phyloP scores from a whole-genome alignment of 2,113 vertebrate genomes.

The Baryphthengus martii region DNA sequence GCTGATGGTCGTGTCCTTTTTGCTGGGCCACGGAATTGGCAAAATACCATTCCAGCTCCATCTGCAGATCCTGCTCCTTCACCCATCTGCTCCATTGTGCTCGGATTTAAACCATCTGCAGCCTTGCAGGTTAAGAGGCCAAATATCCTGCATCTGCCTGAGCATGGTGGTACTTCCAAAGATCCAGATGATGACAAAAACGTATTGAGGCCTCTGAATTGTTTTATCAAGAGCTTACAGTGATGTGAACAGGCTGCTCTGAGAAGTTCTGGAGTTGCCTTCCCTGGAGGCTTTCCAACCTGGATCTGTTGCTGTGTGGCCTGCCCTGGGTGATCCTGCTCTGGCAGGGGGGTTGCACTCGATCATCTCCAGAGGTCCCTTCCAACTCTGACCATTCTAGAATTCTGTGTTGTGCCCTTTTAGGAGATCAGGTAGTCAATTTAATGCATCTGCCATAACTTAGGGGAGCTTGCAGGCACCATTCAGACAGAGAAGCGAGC shows the following conservation, averaged over 20 bases:
- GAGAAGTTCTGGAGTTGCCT: no score
- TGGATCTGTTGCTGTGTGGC: no score
- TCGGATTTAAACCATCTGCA: background rate
- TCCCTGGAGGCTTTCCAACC: no score
- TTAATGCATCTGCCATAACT: background rate
- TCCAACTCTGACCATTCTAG: no score
- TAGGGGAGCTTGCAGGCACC: background rate
- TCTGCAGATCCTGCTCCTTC: background rate
- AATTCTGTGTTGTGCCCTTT: rapidly evolving
- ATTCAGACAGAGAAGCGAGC: background rate
- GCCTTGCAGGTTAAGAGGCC: background rate
- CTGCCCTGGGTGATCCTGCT: no score
- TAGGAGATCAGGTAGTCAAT: background rate
- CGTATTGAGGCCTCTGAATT: background rate
- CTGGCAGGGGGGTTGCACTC: no score
- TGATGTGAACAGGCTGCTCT: no score
- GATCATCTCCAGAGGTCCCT: no score
- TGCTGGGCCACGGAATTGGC: no score
- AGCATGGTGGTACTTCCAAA: background rate
- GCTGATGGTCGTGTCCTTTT: no score
- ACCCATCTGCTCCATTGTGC: no score
- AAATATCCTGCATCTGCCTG: background rate
- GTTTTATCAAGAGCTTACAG: rapidly evolving
- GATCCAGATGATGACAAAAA: background rate
- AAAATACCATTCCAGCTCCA: background rate